A percentile compares a stretch with the other conserved stretches of the same genome.
Conservation (phyloP, 1,140 invertebrate species). For the Rhopalosiphum maidis region DNA sequence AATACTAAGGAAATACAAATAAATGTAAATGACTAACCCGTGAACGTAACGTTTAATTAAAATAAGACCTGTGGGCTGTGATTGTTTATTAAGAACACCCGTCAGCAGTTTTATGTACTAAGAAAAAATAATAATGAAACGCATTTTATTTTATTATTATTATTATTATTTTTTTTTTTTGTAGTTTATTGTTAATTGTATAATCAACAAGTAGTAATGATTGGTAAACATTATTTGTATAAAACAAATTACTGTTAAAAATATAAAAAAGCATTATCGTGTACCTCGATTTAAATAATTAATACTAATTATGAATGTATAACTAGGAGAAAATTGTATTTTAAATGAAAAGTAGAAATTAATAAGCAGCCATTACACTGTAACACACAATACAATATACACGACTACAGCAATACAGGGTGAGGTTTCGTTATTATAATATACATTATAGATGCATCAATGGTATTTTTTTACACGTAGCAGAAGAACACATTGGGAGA, state of each 20-base stretch:
- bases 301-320: not conserved
- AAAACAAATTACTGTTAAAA: not conserved
- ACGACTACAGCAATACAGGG: not conserved
- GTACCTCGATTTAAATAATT: not conserved
- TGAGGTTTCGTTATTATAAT: not conserved
- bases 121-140: conserved; percentile 1
- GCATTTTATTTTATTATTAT: not conserved
- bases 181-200: not conserved
- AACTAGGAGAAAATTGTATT: not conserved
- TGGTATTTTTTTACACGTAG: not conserved
- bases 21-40: not conserved
- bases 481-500: not conserved
- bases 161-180: not conserved
- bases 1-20: not conserved
- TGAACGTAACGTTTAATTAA: not conserved
- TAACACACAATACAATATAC: not conserved
- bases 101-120: not conserved
- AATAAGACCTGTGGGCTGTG: not conserved
- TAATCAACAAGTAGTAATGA: not conserved
- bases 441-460: not conserved
- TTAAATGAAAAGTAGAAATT: not conserved
- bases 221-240: not conserved
- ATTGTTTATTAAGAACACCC: not conserved
- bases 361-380: not conserved
- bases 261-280: not conserved